Conservation (phyloP, 2,113 vertebrate species). For the Mionectes macconnelli region DNA sequence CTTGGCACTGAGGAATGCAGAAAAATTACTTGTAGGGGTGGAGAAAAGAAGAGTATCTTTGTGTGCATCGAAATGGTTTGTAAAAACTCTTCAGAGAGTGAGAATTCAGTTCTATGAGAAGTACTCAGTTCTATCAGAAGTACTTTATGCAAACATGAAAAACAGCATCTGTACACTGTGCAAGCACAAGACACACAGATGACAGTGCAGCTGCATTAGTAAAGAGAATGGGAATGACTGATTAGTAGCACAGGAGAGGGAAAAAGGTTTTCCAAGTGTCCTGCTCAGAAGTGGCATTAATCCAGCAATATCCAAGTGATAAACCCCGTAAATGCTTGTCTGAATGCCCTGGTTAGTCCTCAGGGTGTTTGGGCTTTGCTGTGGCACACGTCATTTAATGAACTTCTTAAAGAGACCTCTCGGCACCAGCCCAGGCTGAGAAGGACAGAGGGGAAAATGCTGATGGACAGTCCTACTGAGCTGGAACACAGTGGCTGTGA, state of each 20-base stretch:
- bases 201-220: not conserved
- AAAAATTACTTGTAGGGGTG: constrained; percentile 1
- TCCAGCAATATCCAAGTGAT: not conserved
- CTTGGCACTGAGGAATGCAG: constrained; percentile 1
- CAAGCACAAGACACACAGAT: not conserved
- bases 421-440: constrained; percentile 31
- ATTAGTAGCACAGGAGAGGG: not conserved
- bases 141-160: not conserved
- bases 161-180: not conserved
- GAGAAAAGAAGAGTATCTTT: not conserved
- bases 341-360: not conserved
- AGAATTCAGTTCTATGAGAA: not conserved
- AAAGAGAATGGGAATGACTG: not conserved
- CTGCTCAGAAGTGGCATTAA: not conserved
- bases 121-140: not conserved
- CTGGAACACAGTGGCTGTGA: not conserved
- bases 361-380: not conserved
- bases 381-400: not conserved
- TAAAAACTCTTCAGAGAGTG: not conserved
- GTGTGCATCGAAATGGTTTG: not conserved
- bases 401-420: constrained; percentile 16
- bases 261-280: not conserved
- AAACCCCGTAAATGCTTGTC: not conserved
- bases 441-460: constrained; percentile 55
- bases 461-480: constrained; percentile 48